Base-by-base conservation (phyloP, 1,140 invertebrate species). In the Papilio helenus region DNA sequence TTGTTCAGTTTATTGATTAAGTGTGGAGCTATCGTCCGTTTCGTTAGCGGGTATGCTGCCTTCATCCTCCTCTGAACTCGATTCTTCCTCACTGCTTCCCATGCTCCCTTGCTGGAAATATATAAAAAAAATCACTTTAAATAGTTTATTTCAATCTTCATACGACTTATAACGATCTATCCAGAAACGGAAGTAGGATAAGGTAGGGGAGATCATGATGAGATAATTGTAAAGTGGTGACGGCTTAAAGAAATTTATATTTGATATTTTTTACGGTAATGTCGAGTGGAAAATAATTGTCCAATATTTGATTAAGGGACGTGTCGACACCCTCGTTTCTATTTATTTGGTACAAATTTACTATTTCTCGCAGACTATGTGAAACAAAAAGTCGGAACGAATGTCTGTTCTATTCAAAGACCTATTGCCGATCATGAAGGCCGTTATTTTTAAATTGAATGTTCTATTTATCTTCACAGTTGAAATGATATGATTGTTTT, bases 311-410 rank as follows among this genome's bases (percentile, higher is more conserved):
- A 39, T 39, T 8, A 39, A 39, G 34, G 34, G n/a, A n/a, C 34
- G 34, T 39, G 34, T 39, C 34, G 34, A 39, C 34, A 39, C 44
- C 44, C 44, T 46, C 44, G 44, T 46, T 46, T 46, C 44, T 46
- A 89, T 89, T 93, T 90, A 90, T 92, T 87, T 86, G 82, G 85
- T 86, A 85, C 87, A 87, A 88, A 90, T 88, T 90, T 88, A 89
- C 87, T 90, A 90, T 92, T 91, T 87, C 83, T 86, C 72, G 81
- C 84, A 86, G 82, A 85, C 87, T 81, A 84, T 86, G 82, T 89
- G 84, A 91, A 84, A 92, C 91, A 92, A 91, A 91, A 90, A 92
- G 82, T 85, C 79, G 88, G 87, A 92, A 92, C 90, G 88, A 92
- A 92, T 89, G 84, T 85, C 55, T 82, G 51, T 79, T 82, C 83